Evolutionary conservation across 1,140 invertebrate species (phyloP).

Genomic region (Drosophila sucinea): DNA sequence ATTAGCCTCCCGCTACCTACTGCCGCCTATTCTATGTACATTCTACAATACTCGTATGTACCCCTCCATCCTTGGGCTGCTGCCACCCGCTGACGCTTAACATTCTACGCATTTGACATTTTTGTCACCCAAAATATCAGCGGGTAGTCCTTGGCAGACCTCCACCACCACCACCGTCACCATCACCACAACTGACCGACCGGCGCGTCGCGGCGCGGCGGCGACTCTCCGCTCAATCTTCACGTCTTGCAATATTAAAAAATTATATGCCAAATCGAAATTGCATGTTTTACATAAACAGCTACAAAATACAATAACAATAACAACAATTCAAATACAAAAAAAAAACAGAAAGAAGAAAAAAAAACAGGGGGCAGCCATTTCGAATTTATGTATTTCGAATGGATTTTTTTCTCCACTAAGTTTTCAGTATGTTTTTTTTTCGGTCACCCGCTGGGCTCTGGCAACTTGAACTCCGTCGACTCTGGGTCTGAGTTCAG

Average conservation of each 20-base stretch:
- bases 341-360: conserved; percentile 1
- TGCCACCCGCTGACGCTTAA: conserved; percentile 24
- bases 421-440: conserved; percentile 12
- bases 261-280: conserved; percentile 81
- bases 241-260: conserved; percentile 58
- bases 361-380: conserved; percentile 3
- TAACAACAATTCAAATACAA: conserved; percentile 44
- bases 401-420: conserved; percentile 53
- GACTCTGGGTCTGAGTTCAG: conserved; percentile 15
- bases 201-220: too few relatives aligned
- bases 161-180: neutral
- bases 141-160: conserved; percentile 45
- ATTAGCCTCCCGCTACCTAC: conserved; percentile 8
- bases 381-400: conserved; percentile 55
- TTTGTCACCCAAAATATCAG: conserved; percentile 76
- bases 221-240: neutral
- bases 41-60: neutral
- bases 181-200: neutral
- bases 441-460: conserved; percentile 62
- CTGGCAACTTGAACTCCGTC: conserved; percentile 37
- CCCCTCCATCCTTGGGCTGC: neutral
- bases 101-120: conserved; percentile 71
- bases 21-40: neutral
- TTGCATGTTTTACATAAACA: conserved; percentile 78
- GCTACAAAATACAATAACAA: conserved; percentile 39